Evolutionary conservation across 2,113 vertebrate genomes (phyloP).

Genomic region (Aphyosemion australe): DNA sequence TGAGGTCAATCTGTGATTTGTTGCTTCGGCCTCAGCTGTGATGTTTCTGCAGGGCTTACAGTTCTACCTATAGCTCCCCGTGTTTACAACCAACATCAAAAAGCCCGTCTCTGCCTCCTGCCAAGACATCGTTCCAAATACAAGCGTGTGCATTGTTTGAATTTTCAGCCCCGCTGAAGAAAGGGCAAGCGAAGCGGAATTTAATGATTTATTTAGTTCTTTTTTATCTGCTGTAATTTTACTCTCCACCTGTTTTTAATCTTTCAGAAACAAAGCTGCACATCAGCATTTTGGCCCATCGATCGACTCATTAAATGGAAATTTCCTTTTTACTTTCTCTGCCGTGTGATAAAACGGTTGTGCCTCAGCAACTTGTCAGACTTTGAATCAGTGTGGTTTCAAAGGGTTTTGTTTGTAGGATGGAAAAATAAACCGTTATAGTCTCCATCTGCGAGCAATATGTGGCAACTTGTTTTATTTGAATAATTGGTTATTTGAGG

Average conservation of each 20-base stretch:
- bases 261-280: background rate
- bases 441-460: too few species aligned
- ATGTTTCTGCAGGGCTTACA: slow-evolving; percentile 56
- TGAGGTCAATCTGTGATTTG: slow-evolving; percentile 77
- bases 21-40: slow-evolving; percentile 45
- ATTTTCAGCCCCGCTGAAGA: slow-evolving; percentile 20
- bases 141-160: slow-evolving; percentile 15
- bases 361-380: background rate
- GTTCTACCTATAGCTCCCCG: slow-evolving; percentile 15
- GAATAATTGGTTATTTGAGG: too few species aligned
- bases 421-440: background rate
- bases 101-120: slow-evolving; percentile 31
- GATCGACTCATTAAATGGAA: slow-evolving; percentile 1
- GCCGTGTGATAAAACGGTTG: background rate
- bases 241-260: slow-evolving; percentile 19
- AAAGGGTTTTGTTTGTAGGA: background rate
- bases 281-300: background rate
- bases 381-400: slow-evolving; percentile 17
- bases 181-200: slow-evolving; percentile 11
- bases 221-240: slow-evolving; percentile 1
- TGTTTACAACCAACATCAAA: slow-evolving; percentile 44
- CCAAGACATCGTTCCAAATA: slow-evolving; percentile 8
- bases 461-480: too few species aligned
- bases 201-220: slow-evolving; percentile 6
- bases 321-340: background rate